phyloP scores from a whole-genome alignment of 2,113 vertebrate species.

The Bos indicus region DNA sequence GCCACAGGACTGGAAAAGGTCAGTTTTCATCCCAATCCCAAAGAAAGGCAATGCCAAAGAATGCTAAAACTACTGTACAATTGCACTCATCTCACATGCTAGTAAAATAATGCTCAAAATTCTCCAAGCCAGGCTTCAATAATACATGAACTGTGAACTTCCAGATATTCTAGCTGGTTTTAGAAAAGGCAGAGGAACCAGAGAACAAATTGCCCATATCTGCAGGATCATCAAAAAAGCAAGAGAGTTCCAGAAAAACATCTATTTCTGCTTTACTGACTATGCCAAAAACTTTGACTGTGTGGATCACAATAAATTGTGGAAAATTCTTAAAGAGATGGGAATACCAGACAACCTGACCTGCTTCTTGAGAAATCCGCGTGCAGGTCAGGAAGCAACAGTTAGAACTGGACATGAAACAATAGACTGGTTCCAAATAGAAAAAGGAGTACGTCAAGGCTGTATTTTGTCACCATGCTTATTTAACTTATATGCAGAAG shows the following conservation, averaged over 20 bases:
- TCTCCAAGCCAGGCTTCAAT: neutral
- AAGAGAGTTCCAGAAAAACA: neutral
- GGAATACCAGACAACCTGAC: neutral
- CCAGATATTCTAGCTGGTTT: neutral
- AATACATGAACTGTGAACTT: neutral
- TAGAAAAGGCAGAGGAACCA: neutral
- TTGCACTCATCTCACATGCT: neutral
- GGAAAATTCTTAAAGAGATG: neutral
- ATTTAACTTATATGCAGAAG: neutral
- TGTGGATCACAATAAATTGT: neutral
- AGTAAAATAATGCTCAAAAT: neutral
- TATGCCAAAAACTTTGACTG: neutral
- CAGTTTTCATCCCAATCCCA: neutral
- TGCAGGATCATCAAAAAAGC: rapidly evolving
- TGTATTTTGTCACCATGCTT: neutral
- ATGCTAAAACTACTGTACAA: neutral
- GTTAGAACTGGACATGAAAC: too few relatives aligned
- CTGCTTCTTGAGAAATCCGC: neutral
- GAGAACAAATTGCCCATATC: neutral
- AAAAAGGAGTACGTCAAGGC: neutral
- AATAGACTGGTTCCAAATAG: neutral
- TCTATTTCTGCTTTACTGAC: neutral
- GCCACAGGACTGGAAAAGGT: neutral
- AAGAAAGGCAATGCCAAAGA: neutral
- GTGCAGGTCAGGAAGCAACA: too few relatives aligned